Evolutionary conservation across 2,113 vertebrate genomes (phyloP).

Genomic region (Psammodynastes pulverulentus): DNA sequence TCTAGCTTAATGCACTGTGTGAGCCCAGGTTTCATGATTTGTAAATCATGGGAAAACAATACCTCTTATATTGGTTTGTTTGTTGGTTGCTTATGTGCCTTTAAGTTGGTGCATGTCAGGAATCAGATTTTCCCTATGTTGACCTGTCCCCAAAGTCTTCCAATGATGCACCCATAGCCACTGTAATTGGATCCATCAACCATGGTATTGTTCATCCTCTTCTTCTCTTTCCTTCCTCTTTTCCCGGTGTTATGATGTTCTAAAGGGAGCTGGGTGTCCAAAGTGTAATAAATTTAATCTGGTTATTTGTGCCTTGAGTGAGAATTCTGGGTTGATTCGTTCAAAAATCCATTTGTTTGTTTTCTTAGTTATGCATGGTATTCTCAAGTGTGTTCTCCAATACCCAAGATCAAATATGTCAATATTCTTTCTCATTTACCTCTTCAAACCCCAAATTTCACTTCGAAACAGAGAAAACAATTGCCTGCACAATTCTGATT

Average conservation of each 20-base stretch:
- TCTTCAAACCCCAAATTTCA: neutral
- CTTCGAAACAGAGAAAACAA: neutral
- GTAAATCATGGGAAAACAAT: neutral
- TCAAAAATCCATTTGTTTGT: neutral
- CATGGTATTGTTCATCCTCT: neutral
- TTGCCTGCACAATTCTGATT: neutral
- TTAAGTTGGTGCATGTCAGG: neutral
- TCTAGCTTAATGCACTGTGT: neutral
- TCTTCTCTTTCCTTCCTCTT: neutral
- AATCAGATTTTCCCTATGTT: neutral
- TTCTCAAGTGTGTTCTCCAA: neutral
- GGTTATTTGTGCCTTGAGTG: neutral
- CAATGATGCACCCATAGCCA: neutral
- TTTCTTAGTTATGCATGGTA: neutral
- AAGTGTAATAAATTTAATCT: neutral
- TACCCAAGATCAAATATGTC: neutral
- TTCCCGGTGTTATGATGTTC: neutral
- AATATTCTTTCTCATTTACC: neutral
- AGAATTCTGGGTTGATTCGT: neutral
- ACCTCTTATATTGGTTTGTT: neutral
- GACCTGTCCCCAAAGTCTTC: neutral
- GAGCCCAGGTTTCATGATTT: neutral
- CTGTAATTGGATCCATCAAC: neutral
- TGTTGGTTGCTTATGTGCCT: neutral
- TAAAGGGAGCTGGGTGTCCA: neutral